These are phyloP conservation scores for Hemibagrus guttatus DNA, from an alignment of 2,797 vertebrate species.

Conservation along the genomic window DNA sequence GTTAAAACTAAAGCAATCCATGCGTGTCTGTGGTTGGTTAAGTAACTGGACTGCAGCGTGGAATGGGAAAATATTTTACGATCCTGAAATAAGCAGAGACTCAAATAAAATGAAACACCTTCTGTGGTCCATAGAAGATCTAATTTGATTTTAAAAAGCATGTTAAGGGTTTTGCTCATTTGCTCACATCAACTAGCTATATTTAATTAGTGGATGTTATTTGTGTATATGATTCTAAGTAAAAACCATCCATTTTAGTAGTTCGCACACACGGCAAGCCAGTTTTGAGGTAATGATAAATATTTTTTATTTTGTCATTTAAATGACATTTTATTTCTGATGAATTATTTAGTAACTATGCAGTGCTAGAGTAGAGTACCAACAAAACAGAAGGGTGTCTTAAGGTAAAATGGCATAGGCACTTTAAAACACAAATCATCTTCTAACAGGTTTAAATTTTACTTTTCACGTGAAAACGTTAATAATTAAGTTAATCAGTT, in stretches of 20 bases:
- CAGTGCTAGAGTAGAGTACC: not conserved
- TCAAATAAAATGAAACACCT: not conserved
- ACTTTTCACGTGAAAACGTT: not conserved
- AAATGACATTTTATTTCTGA: not conserved
- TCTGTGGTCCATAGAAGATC: not conserved
- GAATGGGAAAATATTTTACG: not conserved
- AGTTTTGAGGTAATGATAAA: not conserved
- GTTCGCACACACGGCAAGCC: not conserved
- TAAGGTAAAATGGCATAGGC: not conserved
- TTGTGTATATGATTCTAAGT: not conserved
- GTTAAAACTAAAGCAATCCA: not conserved
- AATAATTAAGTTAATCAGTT: not conserved
- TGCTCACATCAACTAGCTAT: not conserved
- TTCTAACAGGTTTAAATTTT: not conserved
- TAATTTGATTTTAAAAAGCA: not conserved
- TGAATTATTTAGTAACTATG: not conserved
- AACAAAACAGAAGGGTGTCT: not conserved
- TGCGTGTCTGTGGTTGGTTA: not conserved
- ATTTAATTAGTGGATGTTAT: not conserved
- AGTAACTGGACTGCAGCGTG: not conserved
- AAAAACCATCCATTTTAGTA: not conserved
- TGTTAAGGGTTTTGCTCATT: not conserved
- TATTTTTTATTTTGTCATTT: not conserved
- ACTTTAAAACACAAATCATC: not conserved
- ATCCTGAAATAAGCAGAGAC: not conserved